Conservation (phyloP, 2,113 vertebrate genomes). For the Cyprinodon variegatus region DNA sequence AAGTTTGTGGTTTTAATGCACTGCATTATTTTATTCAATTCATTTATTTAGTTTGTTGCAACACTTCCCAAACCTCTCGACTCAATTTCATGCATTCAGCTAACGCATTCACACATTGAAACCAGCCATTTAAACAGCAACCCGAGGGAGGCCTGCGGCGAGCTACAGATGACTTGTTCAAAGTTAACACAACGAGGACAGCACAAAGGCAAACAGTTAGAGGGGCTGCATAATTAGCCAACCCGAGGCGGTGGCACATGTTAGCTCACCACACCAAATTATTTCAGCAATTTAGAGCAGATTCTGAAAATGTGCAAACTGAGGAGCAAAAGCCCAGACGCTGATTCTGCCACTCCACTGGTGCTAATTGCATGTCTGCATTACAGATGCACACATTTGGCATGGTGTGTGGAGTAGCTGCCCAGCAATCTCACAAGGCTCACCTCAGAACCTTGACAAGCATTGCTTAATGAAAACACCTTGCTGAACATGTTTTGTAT, state of each 20-base stretch:
- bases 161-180: conserved; percentile 53
- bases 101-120: conserved; percentile 60
- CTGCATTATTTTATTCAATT: background rate
- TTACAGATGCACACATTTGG: conserved; percentile 23
- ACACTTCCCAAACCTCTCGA: conserved; percentile 25
- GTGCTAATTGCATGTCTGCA: conserved; percentile 39
- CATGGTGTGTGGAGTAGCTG: background rate
- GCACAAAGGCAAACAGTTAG: conserved; percentile 52
- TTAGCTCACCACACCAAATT: conserved; percentile 43
- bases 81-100: conserved; percentile 43
- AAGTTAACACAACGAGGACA: conserved; percentile 65
- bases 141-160: conserved; percentile 51
- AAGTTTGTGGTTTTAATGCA: background rate
- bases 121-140: conserved; percentile 36
- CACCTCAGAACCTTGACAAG: conserved; percentile 7
- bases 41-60: conserved; percentile 7
- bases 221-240: conserved; percentile 49
- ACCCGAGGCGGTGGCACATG: conserved; percentile 45
- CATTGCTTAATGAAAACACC: background rate
- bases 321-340: background rate
- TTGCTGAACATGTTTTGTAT: background rate
- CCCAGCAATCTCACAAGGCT: conserved; percentile 1
- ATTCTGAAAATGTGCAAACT: conserved; percentile 4
- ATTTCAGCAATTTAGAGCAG: conserved; percentile 34
- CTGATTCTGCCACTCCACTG: background rate